Percentiles rank a stretch among this genome's conserved stretches.
Evolutionary conservation across 2,888 invertebrate genomes (phyloP).

Genomic region (Caradrina kadenii): DNA sequence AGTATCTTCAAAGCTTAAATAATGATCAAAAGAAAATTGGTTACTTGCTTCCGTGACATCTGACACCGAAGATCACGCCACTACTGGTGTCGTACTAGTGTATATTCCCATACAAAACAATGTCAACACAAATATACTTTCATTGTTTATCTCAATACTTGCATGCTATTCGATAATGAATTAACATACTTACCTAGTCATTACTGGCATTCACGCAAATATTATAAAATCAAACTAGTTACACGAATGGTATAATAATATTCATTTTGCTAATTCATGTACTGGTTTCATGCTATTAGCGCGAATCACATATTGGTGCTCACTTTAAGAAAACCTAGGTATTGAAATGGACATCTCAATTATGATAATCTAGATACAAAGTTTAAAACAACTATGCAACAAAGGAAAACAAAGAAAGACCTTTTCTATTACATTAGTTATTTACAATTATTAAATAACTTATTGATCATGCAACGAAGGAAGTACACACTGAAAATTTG

Average conservation of each 20-base stretch:
- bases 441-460: neutral
- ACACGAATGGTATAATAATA: conserved; percentile 5
- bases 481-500: neutral
- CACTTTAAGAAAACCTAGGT: neutral
- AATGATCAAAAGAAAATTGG: conserved; percentile 10
- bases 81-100: conserved; percentile 6
- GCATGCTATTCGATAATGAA: conserved; percentile 32
- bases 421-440: neutral
- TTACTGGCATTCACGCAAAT: conserved; percentile 34
- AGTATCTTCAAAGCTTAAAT: conserved; percentile 10
- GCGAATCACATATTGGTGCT: neutral
- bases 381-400: too few species aligned
- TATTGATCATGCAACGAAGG: neutral
- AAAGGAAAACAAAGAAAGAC: neutral
- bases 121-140: conserved; percentile 26
- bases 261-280: conserved; percentile 11
- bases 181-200: conserved; percentile 31
- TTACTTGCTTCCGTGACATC: conserved; percentile 30
- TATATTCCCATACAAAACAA: conserved; percentile 33
- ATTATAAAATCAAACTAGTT: conserved; percentile 23
- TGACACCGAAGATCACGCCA: conserved; percentile 17
- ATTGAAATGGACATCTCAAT: too few species aligned
- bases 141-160: conserved; percentile 14
- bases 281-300: conserved; percentile 5
- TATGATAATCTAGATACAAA: too few species aligned